A percentile compares a stretch with the other conserved stretches of the same genome.
phyloP scores from a whole-genome alignment of 2,113 vertebrate genomes.

The Myanophis thanlyinensis region DNA sequence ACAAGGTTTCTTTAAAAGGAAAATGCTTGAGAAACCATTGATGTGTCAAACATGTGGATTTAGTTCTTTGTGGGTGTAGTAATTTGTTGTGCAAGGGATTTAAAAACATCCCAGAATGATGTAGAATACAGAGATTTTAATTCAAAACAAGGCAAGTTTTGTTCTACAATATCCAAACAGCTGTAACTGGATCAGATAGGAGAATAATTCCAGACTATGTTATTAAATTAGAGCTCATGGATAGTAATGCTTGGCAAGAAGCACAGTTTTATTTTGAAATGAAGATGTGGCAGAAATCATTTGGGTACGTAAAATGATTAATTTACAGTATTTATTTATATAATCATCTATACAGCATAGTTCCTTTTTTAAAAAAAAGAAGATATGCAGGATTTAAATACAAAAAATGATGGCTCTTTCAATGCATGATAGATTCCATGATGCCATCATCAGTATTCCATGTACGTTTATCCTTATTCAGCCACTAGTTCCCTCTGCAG shows the following conservation, averaged over 20 bases:
- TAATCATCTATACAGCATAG: slow-evolving; percentile 50
- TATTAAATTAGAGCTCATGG: slow-evolving; percentile 58
- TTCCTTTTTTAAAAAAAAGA: slow-evolving; percentile 60
- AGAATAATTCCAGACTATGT: slow-evolving; percentile 58
- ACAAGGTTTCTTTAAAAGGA: slow-evolving; percentile 52
- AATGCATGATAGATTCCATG: slow-evolving; percentile 74
- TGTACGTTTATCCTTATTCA: slow-evolving; percentile 73
- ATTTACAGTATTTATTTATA: slow-evolving; percentile 54
- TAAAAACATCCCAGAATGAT: slow-evolving; percentile 52
- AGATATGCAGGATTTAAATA: slow-evolving; percentile 64
- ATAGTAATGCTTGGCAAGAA: slow-evolving; percentile 34
- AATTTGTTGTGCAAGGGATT: slow-evolving; percentile 62
- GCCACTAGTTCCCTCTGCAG: slow-evolving; percentile 77
- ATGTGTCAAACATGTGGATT: slow-evolving; percentile 56
- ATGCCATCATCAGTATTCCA: slow-evolving; percentile 81
- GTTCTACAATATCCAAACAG: slow-evolving; percentile 58
- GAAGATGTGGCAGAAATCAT: slow-evolving; percentile 34
- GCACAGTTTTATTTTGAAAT: slow-evolving; percentile 50
- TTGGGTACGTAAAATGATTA: slow-evolving; percentile 28
- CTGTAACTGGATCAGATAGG: slow-evolving; percentile 60
- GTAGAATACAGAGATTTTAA: slow-evolving; percentile 64
- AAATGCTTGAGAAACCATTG: slow-evolving; percentile 54
- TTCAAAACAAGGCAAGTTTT: slow-evolving; percentile 53
- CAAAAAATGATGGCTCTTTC: slow-evolving; percentile 68
- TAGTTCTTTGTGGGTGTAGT: slow-evolving; percentile 59